Percentiles rank a stretch among this genome's conserved stretches.
phyloP scores from a whole-genome alignment of 1,140 invertebrate species.

The Heliconius melpomene region DNA sequence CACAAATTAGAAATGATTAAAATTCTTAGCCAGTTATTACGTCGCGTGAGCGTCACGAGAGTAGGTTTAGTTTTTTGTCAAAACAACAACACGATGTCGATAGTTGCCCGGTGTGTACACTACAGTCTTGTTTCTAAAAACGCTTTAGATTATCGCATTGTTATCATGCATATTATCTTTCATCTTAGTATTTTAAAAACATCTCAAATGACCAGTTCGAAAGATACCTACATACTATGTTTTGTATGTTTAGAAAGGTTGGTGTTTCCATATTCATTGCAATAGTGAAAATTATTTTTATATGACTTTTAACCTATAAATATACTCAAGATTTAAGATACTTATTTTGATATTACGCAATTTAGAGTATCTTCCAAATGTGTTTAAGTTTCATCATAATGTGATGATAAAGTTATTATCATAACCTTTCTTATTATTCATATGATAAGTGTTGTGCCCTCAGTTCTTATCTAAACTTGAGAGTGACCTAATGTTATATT shows the following conservation, averaged over 20 bases:
- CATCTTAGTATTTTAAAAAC: slow-evolving; percentile 59
- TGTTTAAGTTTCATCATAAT: slow-evolving; percentile 31
- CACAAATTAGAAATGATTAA: slow-evolving; percentile 22
- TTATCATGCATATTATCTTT: slow-evolving; percentile 73
- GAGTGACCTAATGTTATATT: background rate
- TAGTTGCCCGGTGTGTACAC: slow-evolving; percentile 51
- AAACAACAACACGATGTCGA: slow-evolving; percentile 51
- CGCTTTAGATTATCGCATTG: slow-evolving; percentile 67
- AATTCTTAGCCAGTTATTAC: background rate
- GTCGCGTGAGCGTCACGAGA: slow-evolving; percentile 6
- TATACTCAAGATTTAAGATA: background rate
- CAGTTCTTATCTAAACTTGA: slow-evolving; percentile 15
- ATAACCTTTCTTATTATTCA: slow-evolving; percentile 35
- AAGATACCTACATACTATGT: slow-evolving; percentile 52
- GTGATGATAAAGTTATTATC: slow-evolving; percentile 35
- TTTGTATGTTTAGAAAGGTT: slow-evolving; percentile 75
- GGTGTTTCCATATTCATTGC: slow-evolving; percentile 50
- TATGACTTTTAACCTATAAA: slow-evolving; percentile 26
- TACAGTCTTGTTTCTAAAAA: slow-evolving; percentile 54
- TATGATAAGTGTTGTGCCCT: slow-evolving; percentile 22
- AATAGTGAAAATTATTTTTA: slow-evolving; percentile 30
- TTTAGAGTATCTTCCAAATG: slow-evolving; percentile 15
- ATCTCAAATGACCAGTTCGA: slow-evolving; percentile 46
- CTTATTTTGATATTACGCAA: slow-evolving; percentile 17
- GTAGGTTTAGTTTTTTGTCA: slow-evolving; percentile 23